Percentiles rank a stretch among this genome's conserved stretches.
Evolutionary conservation across 2,888 invertebrate species (phyloP).

Genomic region (Gnatocerus cornutus): DNA sequence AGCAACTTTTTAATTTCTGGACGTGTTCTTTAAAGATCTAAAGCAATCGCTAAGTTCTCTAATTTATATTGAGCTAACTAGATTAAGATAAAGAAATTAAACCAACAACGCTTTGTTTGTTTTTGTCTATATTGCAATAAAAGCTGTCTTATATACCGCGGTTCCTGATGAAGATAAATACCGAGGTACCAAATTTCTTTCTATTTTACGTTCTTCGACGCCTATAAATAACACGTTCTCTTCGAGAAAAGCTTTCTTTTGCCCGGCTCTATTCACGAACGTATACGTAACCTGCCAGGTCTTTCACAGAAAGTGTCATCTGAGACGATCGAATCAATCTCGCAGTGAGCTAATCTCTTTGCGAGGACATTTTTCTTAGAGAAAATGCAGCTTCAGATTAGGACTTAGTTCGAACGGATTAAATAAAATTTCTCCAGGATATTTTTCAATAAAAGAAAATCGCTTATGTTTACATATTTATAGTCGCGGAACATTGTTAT

Average conservation of each 20-base stretch:
- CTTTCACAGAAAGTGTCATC: slow-evolving; percentile 35
- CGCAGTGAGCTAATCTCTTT: slow-evolving; percentile 30
- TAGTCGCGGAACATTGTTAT: too few relatives aligned
- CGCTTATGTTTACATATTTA: too few relatives aligned
- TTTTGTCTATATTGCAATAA: too few relatives aligned
- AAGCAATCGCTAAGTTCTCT: slow-evolving; percentile 17
- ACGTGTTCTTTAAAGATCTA: slow-evolving; percentile 9
- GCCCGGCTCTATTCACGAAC: slow-evolving; percentile 28
- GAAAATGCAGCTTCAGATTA: too few relatives aligned
- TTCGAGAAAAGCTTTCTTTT: slow-evolving; percentile 15
- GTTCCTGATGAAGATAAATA: slow-evolving; percentile 22
- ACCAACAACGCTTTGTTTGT: neutral
- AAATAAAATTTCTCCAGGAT: neutral
- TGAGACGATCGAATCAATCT: slow-evolving; percentile 33
- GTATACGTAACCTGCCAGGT: slow-evolving; percentile 34
- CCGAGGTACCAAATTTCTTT: slow-evolving; percentile 12
- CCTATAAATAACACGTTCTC: slow-evolving; percentile 25
- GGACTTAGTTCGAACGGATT: neutral
- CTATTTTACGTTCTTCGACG: slow-evolving; percentile 13
- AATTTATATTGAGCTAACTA: slow-evolving; percentile 15
- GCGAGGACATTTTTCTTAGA: slow-evolving; percentile 11
- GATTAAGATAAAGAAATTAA: slow-evolving; percentile 13
- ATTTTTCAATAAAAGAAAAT: too few relatives aligned
- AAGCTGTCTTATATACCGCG: neutral
- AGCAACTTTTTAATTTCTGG: slow-evolving; percentile 9